Evolutionary conservation across 2,888 invertebrate species (phyloP), one percentile per base, ranked within the genome.

Genomic region (Agriopis marginaria): DNA sequence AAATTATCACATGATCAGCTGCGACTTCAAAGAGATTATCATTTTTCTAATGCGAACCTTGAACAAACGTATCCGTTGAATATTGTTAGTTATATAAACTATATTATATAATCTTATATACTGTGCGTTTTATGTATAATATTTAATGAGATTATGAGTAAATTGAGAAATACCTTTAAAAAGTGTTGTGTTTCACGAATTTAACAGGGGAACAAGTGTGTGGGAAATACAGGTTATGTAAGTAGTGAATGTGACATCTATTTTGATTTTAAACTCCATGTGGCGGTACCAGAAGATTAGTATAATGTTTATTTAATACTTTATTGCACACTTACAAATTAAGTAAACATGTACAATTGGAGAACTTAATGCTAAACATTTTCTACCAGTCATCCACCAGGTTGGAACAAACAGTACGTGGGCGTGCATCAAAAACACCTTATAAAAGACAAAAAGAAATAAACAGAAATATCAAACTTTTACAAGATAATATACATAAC

Each of bases 151-250:
- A 62, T 85, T 83, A 80, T 77, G 58, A 76, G 66, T 70, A 68
- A 79, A 77, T 81, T 71, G 70, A 62, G 66, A 77, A 78, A 79
- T 64, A 77, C 79, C 75, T 80, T 78, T 82, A 79, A 79, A 73
- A 70, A 75, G 73, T 75, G 89, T 89, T 89, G 87, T 85, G 84
- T 89, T 89, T 87, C 81, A 82, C 83, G 82, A 88, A 86, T 87
- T 86, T 88, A 88, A 79, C 77, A 83, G 84, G 66, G 82, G 81
- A 79, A 82, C 81, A 80, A 82, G 10, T 45, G 32, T 53, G 42
- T 47, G 58, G 53, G 47, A 17, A 51, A 58, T 59, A 60, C 59
- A 68, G 54, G 59, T 17, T 58, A 47, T 70, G 66, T 58, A 11
- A 8, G 42, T 62, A 32, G 56, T 55, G 40, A 44, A 60, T 60